phyloP scores from a whole-genome alignment of 2,797 vertebrate species.

The Streptopelia turtur region DNA sequence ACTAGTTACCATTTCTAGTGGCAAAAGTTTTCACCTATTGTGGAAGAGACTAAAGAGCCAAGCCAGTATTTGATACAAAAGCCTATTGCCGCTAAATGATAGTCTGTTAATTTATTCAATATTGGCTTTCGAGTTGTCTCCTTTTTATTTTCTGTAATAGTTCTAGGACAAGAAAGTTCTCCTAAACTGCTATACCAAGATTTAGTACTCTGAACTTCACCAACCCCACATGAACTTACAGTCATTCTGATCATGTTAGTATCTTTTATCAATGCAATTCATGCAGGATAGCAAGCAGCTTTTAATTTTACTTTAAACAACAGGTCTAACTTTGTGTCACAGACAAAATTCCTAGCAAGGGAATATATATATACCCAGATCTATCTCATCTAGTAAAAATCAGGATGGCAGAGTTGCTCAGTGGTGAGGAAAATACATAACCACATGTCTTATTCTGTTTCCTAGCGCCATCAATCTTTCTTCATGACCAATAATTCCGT shows the following conservation, averaged over 20 bases:
- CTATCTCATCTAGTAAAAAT: background rate
- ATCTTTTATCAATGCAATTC: background rate
- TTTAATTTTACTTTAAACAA: background rate
- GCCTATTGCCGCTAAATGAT: background rate
- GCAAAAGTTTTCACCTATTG: background rate
- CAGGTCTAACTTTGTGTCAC: background rate
- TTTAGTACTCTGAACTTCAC: constrained; percentile 3
- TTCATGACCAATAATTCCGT: background rate
- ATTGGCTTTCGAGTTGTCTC: background rate
- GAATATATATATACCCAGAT: background rate
- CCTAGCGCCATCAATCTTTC: background rate
- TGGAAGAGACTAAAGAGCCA: background rate
- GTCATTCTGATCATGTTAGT: background rate
- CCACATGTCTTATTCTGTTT: background rate
- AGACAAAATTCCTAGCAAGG: background rate
- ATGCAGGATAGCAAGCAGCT: background rate
- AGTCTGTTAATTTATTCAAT: background rate
- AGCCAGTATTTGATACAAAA: background rate
- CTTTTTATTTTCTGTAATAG: background rate
- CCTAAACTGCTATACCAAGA: background rate
- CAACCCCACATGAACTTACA: background rate
- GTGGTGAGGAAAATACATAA: background rate
- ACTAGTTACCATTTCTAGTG: background rate
- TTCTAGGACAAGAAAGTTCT: constrained; percentile 4
- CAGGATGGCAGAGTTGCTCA: background rate